Evolutionary conservation across 2,113 vertebrate species (phyloP).

Genomic region (Tautogolabrus adspersus): DNA sequence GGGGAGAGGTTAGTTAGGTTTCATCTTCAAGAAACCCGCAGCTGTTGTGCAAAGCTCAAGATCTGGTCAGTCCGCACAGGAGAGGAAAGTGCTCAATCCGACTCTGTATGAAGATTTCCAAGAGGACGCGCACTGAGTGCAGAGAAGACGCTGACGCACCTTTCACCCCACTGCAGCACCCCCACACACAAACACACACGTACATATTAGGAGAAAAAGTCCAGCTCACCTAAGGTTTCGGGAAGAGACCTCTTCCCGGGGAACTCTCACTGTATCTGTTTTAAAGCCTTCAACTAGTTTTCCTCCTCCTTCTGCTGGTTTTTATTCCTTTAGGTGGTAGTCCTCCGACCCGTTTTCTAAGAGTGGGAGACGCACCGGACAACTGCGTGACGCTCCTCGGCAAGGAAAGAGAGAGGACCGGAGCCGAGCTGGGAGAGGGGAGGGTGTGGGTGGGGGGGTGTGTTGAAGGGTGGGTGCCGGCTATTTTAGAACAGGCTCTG

Average conservation of each 20-base stretch:
- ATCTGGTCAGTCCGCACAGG: not conserved
- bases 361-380: slow-evolving; percentile 58
- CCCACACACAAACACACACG: slow-evolving; percentile 12
- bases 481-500: slow-evolving; percentile 81
- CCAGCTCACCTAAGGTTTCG: slow-evolving; percentile 78
- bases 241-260: slow-evolving; percentile 69
- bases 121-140: slow-evolving; percentile 35
- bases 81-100: slow-evolving; percentile 12
- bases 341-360: slow-evolving; percentile 50
- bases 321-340: slow-evolving; percentile 26
- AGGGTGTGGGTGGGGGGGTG: slow-evolving; percentile 32
- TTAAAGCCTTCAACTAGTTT: not conserved
- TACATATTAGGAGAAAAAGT: slow-evolving; percentile 9
- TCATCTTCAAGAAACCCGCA: slow-evolving; percentile 45
- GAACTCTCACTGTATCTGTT: slow-evolving; percentile 14
- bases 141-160: slow-evolving; percentile 56
- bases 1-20: not conserved
- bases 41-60: slow-evolving; percentile 43
- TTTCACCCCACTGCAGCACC: slow-evolving; percentile 57
- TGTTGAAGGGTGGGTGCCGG: slow-evolving; percentile 51
- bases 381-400: slow-evolving; percentile 65
- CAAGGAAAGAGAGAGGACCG: slow-evolving; percentile 56
- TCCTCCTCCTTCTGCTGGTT: not conserved
- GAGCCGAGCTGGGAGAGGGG: slow-evolving; percentile 37
- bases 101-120: not conserved